These are phyloP conservation scores for Bergia sp. DNA, from an alignment of 92 coral and sea anemone genomes.

Conservation along the genomic window DNA sequence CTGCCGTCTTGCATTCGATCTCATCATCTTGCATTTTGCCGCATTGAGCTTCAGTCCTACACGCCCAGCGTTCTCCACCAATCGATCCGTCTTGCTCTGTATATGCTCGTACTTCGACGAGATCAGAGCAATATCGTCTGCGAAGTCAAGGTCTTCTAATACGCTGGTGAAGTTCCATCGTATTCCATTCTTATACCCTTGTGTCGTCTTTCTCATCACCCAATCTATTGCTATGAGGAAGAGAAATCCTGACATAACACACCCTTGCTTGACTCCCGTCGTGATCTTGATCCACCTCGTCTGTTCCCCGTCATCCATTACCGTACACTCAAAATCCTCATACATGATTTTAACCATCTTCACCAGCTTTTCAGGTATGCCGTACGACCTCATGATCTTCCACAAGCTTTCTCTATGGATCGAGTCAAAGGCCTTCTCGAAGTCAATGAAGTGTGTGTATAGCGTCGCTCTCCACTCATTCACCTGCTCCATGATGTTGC, in stretches of 20 bases:
- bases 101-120: slow-evolving; percentile 40
- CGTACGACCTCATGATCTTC: slow-evolving; percentile 34
- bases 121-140: slow-evolving; percentile 36
- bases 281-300: slow-evolving; percentile 38
- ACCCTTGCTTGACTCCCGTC: slow-evolving; percentile 51
- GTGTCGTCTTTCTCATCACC: slow-evolving; percentile 44
- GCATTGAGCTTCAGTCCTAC: slow-evolving; percentile 46
- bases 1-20: slow-evolving; percentile 37
- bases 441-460: too few species aligned
- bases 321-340: slow-evolving; percentile 37
- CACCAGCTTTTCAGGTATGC: slow-evolving; percentile 44
- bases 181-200: slow-evolving; percentile 39
- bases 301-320: slow-evolving; percentile 35
- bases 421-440: too few species aligned
- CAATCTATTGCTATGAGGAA: slow-evolving; percentile 49
- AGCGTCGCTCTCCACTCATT: not conserved
- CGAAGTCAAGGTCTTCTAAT: slow-evolving; percentile 49
- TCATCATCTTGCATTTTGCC: slow-evolving; percentile 43
- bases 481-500: too few species aligned
- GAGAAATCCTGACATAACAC: too few species aligned
- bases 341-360: slow-evolving; percentile 18
- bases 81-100: slow-evolving; percentile 50
- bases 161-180: slow-evolving; percentile 46
- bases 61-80: slow-evolving; percentile 45
- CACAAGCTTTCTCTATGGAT: too few species aligned